A percentile compares a stretch with the other conserved stretches of the same genome.
phyloP scores from a whole-genome alignment of 2,888 invertebrate species.

The Apamea crenata region DNA sequence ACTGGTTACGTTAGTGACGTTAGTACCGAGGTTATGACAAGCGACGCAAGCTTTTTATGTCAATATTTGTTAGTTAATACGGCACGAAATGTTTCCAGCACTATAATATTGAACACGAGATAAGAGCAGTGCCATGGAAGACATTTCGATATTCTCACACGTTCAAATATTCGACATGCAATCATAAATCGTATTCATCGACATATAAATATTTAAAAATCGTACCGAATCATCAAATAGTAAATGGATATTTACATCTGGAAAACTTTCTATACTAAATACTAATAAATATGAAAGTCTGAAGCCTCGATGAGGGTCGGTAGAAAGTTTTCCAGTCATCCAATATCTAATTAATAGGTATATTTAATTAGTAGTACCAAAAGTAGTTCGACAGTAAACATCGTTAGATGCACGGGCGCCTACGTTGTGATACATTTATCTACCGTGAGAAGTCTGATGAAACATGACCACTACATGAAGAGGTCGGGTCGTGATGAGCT shows the following conservation, averaged over 20 bases:
- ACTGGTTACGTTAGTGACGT: slow-evolving; percentile 74
- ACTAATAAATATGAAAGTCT: slow-evolving; percentile 78
- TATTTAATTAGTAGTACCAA: slow-evolving; percentile 73
- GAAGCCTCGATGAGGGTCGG: slow-evolving; percentile 76
- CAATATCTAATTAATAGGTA: slow-evolving; percentile 58
- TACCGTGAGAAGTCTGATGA: slow-evolving; percentile 87
- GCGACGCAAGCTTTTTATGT: slow-evolving; percentile 84
- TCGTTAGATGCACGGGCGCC: slow-evolving; percentile 87
- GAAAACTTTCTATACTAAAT: slow-evolving; percentile 87
- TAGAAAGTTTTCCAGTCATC: slow-evolving; percentile 88
- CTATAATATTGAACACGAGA: slow-evolving; percentile 77
- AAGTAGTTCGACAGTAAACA: slow-evolving; percentile 79
- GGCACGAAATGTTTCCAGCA: slow-evolving; percentile 85
- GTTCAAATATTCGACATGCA: slow-evolving; percentile 71
- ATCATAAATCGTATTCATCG: slow-evolving; percentile 70
- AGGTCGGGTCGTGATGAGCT: slow-evolving; percentile 85
- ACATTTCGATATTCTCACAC: slow-evolving; percentile 83
- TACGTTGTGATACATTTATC: slow-evolving; percentile 90
- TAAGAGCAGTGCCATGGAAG: slow-evolving; percentile 85
- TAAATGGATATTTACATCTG: slow-evolving; percentile 78
- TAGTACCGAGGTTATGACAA: slow-evolving; percentile 81
- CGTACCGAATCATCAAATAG: slow-evolving; percentile 77
- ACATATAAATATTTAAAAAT: slow-evolving; percentile 78
- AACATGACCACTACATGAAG: slow-evolving; percentile 87
- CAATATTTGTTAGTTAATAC: slow-evolving; percentile 71